Evolutionary conservation across 2,888 invertebrate species (phyloP), one percentile per base, ranked within the genome.

Genomic region (Hirtodrosophila duncani): DNA sequence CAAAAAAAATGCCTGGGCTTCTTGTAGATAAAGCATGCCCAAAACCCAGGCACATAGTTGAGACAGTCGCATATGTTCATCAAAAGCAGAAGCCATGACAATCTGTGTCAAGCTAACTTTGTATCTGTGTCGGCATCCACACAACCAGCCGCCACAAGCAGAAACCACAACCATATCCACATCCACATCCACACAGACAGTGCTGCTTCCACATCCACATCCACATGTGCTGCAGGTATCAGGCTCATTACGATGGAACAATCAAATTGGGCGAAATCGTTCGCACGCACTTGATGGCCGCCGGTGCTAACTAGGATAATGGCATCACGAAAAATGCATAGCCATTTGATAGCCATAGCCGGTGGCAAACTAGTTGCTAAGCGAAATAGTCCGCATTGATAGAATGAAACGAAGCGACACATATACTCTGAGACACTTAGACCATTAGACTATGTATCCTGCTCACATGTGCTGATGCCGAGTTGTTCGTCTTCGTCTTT

Each of bases 261-360:
- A 31, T 56, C 36, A 50, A 56, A 44, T 45, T 50, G 26, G 17
- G 39, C 44, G 21, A 44, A 63, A 63, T 65, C 44, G 55, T 37
- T 49, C 51, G 49, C 56, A 65, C 61, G 61, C 58, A 65, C 58
- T 56, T 64, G 37, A 13, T 23, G 17, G 26, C 7, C 17, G 7
- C 21, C 26, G 41, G 30, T n/a, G 41, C 37, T 62, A 65, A 57
- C 62, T 66, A 53, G 70, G 70, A 67, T 70, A 70, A 66, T 70
- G 59, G 41, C 66, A 52, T 68, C 67, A 70, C 70, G 70, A 70
- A 60, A 60, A 57, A 51, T 53, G 31, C 57, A 62, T 67, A 34
- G 17, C 9, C 11, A 13, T 13, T 55, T 44, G 33, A 29, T 38
- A 27, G 55, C 17, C 42, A 49, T 24, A 38, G 24, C 16, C 23